Conservation (phyloP, 2,888 invertebrate species). For the Adelognathus sp. region DNA sequence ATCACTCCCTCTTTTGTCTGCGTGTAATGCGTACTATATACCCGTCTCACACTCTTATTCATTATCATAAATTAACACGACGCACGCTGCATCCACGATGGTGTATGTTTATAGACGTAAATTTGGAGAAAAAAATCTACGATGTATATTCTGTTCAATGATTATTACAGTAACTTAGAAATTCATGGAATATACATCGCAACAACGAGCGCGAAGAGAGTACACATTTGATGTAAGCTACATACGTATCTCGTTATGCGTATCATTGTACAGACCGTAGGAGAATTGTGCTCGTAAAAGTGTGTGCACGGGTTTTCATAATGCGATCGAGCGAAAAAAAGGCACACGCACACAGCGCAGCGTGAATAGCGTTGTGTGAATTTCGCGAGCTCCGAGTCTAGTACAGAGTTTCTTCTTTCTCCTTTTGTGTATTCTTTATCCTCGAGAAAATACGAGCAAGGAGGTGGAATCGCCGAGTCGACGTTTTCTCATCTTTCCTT, state of each 20-base stretch:
- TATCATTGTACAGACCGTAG: not conserved
- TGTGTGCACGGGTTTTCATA: not conserved
- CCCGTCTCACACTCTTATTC: not conserved
- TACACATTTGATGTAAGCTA: not conserved
- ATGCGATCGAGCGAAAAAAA: not conserved
- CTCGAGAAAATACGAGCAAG: not conserved
- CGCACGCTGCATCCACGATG: no score
- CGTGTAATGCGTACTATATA: not conserved
- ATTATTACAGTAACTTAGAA: no score
- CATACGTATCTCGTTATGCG: not conserved
- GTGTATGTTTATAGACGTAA: no score
- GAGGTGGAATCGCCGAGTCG: not conserved
- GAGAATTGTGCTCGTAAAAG: not conserved
- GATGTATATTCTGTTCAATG: no score
- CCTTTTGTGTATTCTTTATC: not conserved
- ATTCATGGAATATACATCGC: no score
- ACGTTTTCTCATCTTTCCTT: constrained; percentile 26
- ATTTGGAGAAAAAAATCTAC: no score
- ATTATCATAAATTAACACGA: not conserved
- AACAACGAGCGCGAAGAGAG: not conserved
- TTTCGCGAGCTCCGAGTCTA: not conserved
- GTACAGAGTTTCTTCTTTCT: not conserved
- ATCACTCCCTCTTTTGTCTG: no score
- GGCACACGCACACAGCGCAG: not conserved
- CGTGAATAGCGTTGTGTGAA: not conserved